phyloP scores from a whole-genome alignment of 2,888 invertebrate genomes.

The Malachius bipustulatus region DNA sequence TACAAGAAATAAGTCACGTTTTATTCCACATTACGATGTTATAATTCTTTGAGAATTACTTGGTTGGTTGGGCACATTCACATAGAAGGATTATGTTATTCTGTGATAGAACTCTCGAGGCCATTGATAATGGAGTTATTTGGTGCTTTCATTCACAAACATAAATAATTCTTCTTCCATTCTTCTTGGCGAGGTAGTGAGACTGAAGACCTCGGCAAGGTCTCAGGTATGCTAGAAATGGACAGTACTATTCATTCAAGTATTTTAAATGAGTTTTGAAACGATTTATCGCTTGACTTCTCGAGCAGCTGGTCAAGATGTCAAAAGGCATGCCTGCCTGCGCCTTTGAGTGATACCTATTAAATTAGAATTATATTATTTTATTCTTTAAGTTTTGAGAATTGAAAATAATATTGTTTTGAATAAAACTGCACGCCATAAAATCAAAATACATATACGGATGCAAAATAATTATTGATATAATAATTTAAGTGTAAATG shows the following conservation, averaged over 20 bases:
- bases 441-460: too few species aligned
- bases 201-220: not conserved
- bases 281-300: conserved; percentile 20
- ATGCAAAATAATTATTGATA: too few species aligned
- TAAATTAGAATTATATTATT: too few species aligned
- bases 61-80: conserved; percentile 12
- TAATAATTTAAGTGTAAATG: too few species aligned
- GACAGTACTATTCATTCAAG: conserved; percentile 15
- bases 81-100: conserved; percentile 11
- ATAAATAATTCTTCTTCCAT: too few species aligned
- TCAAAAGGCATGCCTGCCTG: conserved; percentile 5
- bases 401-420: too few species aligned
- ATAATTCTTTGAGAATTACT: conserved; percentile 10
- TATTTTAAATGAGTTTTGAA: conserved; percentile 19
- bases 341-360: too few species aligned
- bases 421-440: too few species aligned
- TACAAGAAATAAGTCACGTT: too few species aligned
- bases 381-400: too few species aligned
- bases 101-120: conserved; percentile 1
- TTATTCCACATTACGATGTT: too few species aligned
- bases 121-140: conserved; percentile 9
- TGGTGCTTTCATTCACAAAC: conserved; percentile 9
- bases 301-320: conserved; percentile 15
- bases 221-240: conserved; percentile 9
- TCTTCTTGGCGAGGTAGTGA: conserved; percentile 5